phyloP scores from a whole-genome alignment of 2,113 vertebrate genomes.

The Passer domesticus region DNA sequence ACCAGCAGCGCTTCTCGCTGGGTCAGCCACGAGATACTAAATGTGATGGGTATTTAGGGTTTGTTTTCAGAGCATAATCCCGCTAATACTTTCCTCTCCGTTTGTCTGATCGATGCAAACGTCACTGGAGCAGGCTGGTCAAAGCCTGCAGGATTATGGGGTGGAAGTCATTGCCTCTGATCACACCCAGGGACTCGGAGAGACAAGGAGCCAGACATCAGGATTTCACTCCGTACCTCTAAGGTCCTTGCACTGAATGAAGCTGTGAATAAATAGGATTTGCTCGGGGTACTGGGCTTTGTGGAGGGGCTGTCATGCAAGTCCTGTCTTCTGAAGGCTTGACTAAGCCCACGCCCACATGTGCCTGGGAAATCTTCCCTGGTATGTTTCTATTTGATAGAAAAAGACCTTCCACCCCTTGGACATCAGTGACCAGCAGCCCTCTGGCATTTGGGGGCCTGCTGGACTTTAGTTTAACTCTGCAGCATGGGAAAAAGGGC shows the following conservation, averaged over 20 bases:
- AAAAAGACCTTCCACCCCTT: background rate
- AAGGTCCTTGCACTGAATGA: background rate
- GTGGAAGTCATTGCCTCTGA: background rate
- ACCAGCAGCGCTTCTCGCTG: background rate
- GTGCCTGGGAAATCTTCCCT: background rate
- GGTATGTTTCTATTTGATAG: background rate
- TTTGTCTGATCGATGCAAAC: background rate
- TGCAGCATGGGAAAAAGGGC: background rate
- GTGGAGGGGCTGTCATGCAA: background rate
- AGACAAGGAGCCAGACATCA: background rate
- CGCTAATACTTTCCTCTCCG: background rate
- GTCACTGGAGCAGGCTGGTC: background rate
- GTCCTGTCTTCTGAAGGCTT: background rate
- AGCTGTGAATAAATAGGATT: background rate
- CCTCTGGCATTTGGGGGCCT: background rate
- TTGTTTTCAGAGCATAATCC: background rate
- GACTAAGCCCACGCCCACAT: accelerated
- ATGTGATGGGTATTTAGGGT: background rate
- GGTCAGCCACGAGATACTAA: background rate
- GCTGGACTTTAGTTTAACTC: background rate
- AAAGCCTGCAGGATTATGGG: background rate
- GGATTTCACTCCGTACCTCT: accelerated
- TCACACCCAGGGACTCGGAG: background rate
- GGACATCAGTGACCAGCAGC: background rate
- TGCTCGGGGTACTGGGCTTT: background rate